phyloP scores from a whole-genome alignment of 2,113 vertebrate species.

The Apteryx mantelli region DNA sequence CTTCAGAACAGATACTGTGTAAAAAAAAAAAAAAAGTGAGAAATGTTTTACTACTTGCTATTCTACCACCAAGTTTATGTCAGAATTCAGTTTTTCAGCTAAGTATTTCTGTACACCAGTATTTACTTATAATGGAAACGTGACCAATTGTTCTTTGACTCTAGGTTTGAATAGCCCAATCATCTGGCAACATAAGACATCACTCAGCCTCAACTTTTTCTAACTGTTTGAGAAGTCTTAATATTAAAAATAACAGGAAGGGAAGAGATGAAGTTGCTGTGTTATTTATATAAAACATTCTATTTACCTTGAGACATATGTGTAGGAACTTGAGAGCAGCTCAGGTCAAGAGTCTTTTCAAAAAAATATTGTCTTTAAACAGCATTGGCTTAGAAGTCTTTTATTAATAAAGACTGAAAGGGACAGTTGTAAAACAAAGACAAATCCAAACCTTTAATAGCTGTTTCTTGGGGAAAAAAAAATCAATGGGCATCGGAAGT shows the following conservation, averaged over 20 bases:
- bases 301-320: neutral
- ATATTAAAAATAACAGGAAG: neutral
- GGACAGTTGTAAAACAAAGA: neutral
- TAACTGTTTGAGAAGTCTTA: neutral
- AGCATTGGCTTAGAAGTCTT: neutral
- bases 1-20: conserved; percentile 2
- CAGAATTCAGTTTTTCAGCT: neutral
- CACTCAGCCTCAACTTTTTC: neutral
- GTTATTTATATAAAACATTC: neutral
- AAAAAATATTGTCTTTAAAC: neutral
- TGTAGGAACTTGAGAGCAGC: neutral
- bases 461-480: neutral
- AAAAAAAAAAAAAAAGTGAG: neutral
- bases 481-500: neutral
- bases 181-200: neutral
- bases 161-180: neutral
- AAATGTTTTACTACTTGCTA: neutral
- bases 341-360: neutral
- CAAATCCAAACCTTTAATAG: neutral
- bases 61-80: neutral
- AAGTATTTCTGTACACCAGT: neutral
- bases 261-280: neutral
- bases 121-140: neutral
- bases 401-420: neutral
- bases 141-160: neutral